A percentile compares a stretch with the other conserved stretches of the same genome.
These are phyloP conservation scores for Heterodera schachtii DNA, from an alignment of 1,140 invertebrate species.

Conservation along the genomic window DNA sequence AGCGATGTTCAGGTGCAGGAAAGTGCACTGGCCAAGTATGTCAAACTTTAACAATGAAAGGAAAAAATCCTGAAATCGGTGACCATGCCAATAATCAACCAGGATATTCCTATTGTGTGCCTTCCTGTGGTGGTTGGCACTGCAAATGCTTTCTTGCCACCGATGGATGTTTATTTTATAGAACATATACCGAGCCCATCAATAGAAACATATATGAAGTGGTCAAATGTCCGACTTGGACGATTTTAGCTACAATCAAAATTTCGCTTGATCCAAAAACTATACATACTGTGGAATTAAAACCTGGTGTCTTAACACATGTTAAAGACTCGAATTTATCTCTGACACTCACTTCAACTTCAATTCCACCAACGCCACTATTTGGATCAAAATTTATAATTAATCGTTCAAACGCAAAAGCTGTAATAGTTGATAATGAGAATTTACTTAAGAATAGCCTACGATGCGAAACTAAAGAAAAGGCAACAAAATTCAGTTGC, in stretches of 20 bases:
- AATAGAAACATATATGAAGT: background rate
- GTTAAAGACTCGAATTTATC: background rate
- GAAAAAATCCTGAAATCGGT: background rate
- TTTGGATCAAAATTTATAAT: constrained; percentile 1
- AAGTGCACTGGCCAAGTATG: background rate
- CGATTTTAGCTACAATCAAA: background rate
- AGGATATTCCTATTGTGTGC: background rate
- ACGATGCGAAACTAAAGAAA: background rate
- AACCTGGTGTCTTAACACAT: background rate
- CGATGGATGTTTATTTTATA: background rate
- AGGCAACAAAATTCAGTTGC: background rate
- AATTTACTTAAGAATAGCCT: background rate
- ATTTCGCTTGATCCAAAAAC: background rate
- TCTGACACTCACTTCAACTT: background rate
- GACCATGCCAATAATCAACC: background rate
- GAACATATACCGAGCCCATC: background rate
- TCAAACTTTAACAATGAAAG: background rate
- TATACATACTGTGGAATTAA: background rate
- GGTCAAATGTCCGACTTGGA: background rate
- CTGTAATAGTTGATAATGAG: background rate
- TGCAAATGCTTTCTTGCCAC: background rate
- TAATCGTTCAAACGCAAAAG: background rate
- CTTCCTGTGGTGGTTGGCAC: background rate
- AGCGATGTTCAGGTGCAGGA: background rate
- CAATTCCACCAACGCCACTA: background rate